Percentiles rank a stretch among this genome's conserved stretches.
These are phyloP conservation scores for Erpobdella octoculata DNA, from an alignment of 2,888 invertebrate species.

Conservation along the genomic window DNA sequence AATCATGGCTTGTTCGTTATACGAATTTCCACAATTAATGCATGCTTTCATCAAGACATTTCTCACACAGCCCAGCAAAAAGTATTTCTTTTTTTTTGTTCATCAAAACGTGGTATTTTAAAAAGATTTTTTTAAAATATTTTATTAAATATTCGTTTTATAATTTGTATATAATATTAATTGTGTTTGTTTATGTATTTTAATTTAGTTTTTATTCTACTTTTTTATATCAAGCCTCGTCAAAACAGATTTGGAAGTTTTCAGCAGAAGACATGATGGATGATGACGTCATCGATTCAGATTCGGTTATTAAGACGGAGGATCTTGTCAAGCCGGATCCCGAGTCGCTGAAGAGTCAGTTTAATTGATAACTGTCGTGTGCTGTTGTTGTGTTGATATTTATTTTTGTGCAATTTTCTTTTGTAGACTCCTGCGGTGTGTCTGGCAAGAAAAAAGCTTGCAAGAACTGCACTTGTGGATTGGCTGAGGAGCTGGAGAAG, in stretches of 20 bases:
- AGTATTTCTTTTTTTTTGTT: not conserved
- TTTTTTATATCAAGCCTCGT: not conserved
- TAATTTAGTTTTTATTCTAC: not conserved
- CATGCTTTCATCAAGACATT: too few species aligned
- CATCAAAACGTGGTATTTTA: not conserved
- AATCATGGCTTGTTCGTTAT: too few species aligned
- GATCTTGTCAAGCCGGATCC: constrained; percentile 82
- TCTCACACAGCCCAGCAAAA: too few species aligned
- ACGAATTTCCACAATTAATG: too few species aligned
- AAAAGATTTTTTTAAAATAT: not conserved
- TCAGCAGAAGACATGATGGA: constrained; percentile 62
- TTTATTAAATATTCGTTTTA: not conserved
- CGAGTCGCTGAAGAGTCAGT: constrained; percentile 68
- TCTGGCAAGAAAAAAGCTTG: constrained; percentile 73
- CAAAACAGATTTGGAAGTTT: constrained; percentile 65
- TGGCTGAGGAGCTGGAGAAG: constrained; percentile 79
- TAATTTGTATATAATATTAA: not conserved
- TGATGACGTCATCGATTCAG: constrained; percentile 73
- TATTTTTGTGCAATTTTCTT: not conserved
- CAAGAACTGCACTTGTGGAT: constrained; percentile 91
- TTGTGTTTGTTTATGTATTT: not conserved
- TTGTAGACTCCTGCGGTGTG: constrained; percentile 32
- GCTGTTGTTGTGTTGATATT: not conserved
- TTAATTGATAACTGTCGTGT: not conserved
- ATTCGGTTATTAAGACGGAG: constrained; percentile 77